Evolutionary conservation across 2,888 invertebrate species (phyloP).

Genomic region (Catocala sponsa): DNA sequence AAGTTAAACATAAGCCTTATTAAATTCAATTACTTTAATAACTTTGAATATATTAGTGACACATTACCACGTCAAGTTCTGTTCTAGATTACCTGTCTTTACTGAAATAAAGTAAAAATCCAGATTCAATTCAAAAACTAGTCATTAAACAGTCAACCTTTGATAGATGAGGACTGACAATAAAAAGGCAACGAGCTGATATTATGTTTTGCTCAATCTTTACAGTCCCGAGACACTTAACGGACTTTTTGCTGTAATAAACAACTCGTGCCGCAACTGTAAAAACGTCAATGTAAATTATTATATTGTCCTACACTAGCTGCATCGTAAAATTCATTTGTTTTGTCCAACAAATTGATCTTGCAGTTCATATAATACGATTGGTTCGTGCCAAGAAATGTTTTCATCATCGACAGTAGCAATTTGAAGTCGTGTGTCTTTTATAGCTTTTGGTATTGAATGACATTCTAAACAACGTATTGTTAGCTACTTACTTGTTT

Average conservation of each 20-base stretch:
- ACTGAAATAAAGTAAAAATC: not conserved
- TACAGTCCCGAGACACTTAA: slow-evolving; percentile 52
- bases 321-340: slow-evolving; percentile 45
- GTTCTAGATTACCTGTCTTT: no score
- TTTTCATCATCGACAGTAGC: not conserved
- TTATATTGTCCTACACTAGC: slow-evolving; percentile 39
- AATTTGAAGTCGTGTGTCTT: not conserved
- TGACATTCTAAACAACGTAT: no score
- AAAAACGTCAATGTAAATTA: slow-evolving; percentile 59
- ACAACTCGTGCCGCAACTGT: slow-evolving; percentile 55
- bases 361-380: slow-evolving; percentile 11
- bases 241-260: slow-evolving; percentile 64
- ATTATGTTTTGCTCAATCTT: slow-evolving; percentile 57
- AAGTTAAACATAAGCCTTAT: no score
- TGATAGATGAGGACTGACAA: slow-evolving; percentile 57
- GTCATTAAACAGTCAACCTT: slow-evolving; percentile 44
- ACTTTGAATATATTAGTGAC: not conserved
- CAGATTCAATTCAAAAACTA: slow-evolving; percentile 39
- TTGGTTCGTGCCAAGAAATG: slow-evolving; percentile 7
- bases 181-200: slow-evolving; percentile 48
- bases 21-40: no score
- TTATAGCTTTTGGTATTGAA: not conserved
- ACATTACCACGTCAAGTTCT: not conserved
- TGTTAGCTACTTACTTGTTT: no score
- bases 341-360: slow-evolving; percentile 45